These are phyloP conservation scores for Orycteropus afer DNA, from an alignment of 2,113 vertebrate genomes.

Conservation along the genomic window DNA sequence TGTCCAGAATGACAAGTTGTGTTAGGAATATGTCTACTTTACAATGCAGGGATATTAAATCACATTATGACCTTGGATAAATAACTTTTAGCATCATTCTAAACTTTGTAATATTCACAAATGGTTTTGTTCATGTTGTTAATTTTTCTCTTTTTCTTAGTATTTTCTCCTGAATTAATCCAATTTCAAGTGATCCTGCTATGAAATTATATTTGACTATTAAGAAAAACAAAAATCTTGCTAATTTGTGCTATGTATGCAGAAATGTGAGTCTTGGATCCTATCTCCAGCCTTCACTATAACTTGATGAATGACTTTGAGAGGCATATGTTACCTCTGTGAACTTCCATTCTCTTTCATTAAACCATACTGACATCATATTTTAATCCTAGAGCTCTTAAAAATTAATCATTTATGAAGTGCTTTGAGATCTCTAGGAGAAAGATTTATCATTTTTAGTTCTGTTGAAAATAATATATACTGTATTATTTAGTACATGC, in stretches of 20 bases:
- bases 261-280: neutral
- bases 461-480: neutral
- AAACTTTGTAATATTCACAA: neutral
- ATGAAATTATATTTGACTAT: neutral
- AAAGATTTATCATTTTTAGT: conserved; percentile 30
- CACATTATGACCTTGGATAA: neutral
- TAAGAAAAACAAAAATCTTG: neutral
- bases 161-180: neutral
- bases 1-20: neutral
- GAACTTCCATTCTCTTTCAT: conserved; percentile 32
- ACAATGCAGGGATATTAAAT: conserved; percentile 25
- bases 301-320: conserved; percentile 8
- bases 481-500: conserved; percentile 29
- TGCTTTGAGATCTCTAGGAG: neutral
- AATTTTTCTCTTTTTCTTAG: neutral
- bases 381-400: conserved; percentile 46
- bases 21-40: neutral
- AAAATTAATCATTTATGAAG: conserved; percentile 50
- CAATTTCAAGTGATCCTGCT: neutral
- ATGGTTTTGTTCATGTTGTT: neutral
- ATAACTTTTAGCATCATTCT: neutral
- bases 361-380: conserved; percentile 10
- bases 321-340: neutral
- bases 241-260: neutral
- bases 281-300: neutral